Evolutionary conservation across 2,113 vertebrate species (phyloP).

Genomic region (Aldabrachelys gigantea): DNA sequence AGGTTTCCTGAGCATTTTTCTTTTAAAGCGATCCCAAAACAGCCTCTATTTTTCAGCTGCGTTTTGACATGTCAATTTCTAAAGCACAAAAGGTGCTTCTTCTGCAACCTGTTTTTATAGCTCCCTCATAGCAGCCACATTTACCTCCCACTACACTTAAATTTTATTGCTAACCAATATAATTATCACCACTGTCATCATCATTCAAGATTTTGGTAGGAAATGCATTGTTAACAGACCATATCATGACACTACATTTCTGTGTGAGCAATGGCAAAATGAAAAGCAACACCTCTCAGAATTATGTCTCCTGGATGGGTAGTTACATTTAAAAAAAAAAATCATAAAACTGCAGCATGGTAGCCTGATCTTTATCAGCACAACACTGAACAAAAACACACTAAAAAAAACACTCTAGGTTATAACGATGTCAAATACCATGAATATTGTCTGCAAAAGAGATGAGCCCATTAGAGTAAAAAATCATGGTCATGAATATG

Average conservation of each 20-base stretch:
- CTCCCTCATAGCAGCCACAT: not conserved
- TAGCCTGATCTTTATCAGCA: not conserved
- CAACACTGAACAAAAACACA: fast-evolving
- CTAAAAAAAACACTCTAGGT: fast-evolving
- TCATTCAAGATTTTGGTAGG: not conserved
- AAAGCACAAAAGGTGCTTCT: not conserved
- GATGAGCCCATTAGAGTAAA: fast-evolving
- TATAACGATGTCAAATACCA: not conserved
- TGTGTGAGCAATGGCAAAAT: not conserved
- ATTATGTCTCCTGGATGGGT: not conserved
- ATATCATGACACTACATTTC: not conserved
- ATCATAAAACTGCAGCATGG: not conserved
- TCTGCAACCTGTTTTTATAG: not conserved
- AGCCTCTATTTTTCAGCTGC: not conserved
- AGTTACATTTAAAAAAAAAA: fast-evolving
- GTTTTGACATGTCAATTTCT: not conserved
- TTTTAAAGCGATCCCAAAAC: not conserved
- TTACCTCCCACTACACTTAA: fast-evolving
- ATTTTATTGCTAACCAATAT: not conserved
- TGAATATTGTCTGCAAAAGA: not conserved
- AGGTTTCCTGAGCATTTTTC: not conserved
- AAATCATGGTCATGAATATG: fast-evolving
- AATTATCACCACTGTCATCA: not conserved
- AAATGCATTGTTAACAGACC: not conserved
- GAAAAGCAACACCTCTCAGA: not conserved